Conservation (phyloP, 2,113 vertebrate species). For the Chrysemys picta region DNA sequence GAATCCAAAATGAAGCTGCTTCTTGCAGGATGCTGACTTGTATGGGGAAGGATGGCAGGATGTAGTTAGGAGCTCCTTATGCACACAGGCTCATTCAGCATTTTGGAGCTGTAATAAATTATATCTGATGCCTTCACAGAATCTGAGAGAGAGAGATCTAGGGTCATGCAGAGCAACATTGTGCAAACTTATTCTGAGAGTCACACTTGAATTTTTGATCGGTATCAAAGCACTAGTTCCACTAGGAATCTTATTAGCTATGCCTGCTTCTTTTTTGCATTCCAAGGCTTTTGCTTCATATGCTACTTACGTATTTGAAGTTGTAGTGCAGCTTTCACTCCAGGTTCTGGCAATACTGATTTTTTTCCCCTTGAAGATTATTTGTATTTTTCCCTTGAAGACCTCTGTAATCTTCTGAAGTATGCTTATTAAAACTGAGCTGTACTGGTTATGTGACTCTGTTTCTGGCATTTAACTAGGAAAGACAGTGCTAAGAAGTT, state of each 20-base stretch:
- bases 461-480: constrained; percentile 25
- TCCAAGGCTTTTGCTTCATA: neutral
- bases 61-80: neutral
- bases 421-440: neutral
- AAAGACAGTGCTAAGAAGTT: neutral
- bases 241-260: neutral
- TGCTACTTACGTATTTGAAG: neutral
- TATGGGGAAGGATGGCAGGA: constrained; percentile 15
- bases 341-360: constrained; percentile 5
- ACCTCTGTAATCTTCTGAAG: constrained; percentile 9
- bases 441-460: constrained; percentile 2
- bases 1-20: constrained; percentile 8
- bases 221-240: neutral
- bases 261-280: constrained; percentile 9
- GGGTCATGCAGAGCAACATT: fast-evolving
- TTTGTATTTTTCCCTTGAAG: constrained; percentile 7
- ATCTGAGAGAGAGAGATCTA: neutral
- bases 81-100: fast-evolving
- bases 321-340: neutral
- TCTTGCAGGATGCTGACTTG: constrained; percentile 31
- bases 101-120: neutral
- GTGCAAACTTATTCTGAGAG: neutral
- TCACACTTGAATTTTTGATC: constrained; percentile 1
- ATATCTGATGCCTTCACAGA: neutral
- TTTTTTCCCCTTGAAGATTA: neutral